phyloP scores from a whole-genome alignment of 2,888 invertebrate genomes.

The Nomada hirtipes region DNA sequence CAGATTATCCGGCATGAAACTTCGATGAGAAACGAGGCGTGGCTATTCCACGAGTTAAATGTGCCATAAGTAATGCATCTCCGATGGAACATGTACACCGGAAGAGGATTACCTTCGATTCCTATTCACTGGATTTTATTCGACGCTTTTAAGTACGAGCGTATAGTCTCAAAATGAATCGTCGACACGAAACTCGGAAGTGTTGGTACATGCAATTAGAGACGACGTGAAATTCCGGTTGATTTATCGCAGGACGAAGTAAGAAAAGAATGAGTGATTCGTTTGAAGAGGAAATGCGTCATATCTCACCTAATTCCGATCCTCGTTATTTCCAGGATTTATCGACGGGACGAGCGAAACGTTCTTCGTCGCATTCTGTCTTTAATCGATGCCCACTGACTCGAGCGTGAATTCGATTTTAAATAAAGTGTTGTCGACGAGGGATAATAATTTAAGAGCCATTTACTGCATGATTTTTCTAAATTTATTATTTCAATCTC shows the following conservation, averaged over 20 bases:
- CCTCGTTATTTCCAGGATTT: constrained; percentile 21
- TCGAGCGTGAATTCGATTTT: constrained; percentile 13
- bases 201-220: not conserved
- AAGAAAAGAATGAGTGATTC: not conserved
- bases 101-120: constrained; percentile 58
- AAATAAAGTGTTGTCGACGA: not conserved
- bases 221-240: too few species aligned
- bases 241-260: not conserved
- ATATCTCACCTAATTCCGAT: constrained; percentile 22
- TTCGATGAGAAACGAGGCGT: constrained; percentile 34
- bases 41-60: constrained; percentile 62
- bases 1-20: constrained; percentile 60
- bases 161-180: not conserved
- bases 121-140: constrained; percentile 49
- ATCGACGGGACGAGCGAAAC: constrained; percentile 20
- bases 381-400: constrained; percentile 34
- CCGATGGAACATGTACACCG: constrained; percentile 61
- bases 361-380: constrained; percentile 28
- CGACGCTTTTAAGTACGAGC: constrained; percentile 16
- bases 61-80: constrained; percentile 71
- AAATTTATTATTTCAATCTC: too few species aligned
- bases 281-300: not conserved
- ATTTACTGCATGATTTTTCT: too few species aligned
- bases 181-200: not conserved
- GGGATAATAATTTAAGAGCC: too few species aligned